Base-by-base conservation (phyloP, 2,113 vertebrate species). In the Chloropsis cyanopogon region DNA sequence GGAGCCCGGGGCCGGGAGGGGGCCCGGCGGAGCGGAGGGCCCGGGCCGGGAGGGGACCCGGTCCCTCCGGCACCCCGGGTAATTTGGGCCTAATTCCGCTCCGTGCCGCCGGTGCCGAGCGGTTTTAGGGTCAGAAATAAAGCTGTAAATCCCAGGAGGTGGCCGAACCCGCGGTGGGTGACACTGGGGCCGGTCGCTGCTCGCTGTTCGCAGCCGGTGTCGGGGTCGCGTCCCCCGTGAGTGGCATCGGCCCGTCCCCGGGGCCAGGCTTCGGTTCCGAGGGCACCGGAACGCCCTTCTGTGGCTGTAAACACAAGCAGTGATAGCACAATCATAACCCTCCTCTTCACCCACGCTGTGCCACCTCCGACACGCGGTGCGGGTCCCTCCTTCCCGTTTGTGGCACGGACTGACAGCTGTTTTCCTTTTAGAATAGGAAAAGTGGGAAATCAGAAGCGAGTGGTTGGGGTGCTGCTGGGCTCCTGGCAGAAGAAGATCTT, bases 401-500 rank as follows among this genome's bases (percentile, higher is more conserved):
- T 10, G 4, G 0, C 6, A 7, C 5, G 90, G 14, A 33, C 73
- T 96, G 82, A 97, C 53, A 6, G 29, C 3, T 23, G 77, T 1
- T 25, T 88, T 71, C 90, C 42, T 4, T 94, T 92, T 59, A 99
- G 99, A 97, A 99, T 99, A 97, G 99, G 99, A 85, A 99, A 99
- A 77, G 99, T 99, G 76, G 99, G 99, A 47, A 99, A 99, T 86
- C 99, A 99, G 98, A 99, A 99, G 80, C 98, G 99, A 31, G 99
- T 99, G 33, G 99, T 99, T 1, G 99, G 99, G 47, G 99, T 99
- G 75, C 98, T 99, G 61, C 97, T 99, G 83, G 99, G 99, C 28
- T 99, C 99, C 0, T 99, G 99, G 99, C 99, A 99, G 53, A 99
- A 99, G 90, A 99, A 99, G 86, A 97, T 99, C 70, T 98, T 99